phyloP scores from a whole-genome alignment of 2,113 vertebrate species.

The Sturnira hondurensis region DNA sequence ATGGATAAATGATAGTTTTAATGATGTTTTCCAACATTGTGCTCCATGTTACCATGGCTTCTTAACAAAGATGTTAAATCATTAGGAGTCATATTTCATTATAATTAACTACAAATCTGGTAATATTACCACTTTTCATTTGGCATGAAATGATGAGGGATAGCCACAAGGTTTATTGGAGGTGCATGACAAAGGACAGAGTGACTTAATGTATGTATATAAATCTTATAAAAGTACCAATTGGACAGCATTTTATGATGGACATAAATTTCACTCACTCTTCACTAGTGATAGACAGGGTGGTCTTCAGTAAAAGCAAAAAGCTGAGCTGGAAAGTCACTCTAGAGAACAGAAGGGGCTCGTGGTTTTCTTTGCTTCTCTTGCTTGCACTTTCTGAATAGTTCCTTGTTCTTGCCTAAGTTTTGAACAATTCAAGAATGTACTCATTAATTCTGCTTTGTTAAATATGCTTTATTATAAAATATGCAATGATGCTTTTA shows the following conservation, averaged over 20 bases:
- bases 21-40: conserved; percentile 67
- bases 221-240: conserved; percentile 70
- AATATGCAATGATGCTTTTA: neutral
- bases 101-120: conserved; percentile 75
- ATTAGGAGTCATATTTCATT: conserved; percentile 71
- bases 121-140: conserved; percentile 72
- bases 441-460: conserved; percentile 52
- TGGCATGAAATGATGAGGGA: conserved; percentile 63
- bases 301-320: conserved; percentile 65
- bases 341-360: conserved; percentile 39
- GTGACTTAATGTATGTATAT: conserved; percentile 68
- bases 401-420: conserved; percentile 53
- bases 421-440: conserved; percentile 69
- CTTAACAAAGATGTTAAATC: conserved; percentile 70
- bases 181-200: conserved; percentile 58
- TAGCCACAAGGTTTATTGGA: conserved; percentile 59
- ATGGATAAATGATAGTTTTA: conserved; percentile 73
- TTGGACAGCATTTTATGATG: conserved; percentile 66
- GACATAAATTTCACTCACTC: conserved; percentile 67
- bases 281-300: conserved; percentile 62
- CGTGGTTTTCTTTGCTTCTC: neutral
- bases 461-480: conserved; percentile 62
- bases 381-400: neutral
- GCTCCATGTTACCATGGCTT: conserved; percentile 51
- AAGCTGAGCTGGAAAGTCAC: conserved; percentile 59